Evolutionary conservation across 1,140 invertebrate species (phyloP), one percentile per base, ranked within the genome.

Genomic region (Varroa destructor): DNA sequence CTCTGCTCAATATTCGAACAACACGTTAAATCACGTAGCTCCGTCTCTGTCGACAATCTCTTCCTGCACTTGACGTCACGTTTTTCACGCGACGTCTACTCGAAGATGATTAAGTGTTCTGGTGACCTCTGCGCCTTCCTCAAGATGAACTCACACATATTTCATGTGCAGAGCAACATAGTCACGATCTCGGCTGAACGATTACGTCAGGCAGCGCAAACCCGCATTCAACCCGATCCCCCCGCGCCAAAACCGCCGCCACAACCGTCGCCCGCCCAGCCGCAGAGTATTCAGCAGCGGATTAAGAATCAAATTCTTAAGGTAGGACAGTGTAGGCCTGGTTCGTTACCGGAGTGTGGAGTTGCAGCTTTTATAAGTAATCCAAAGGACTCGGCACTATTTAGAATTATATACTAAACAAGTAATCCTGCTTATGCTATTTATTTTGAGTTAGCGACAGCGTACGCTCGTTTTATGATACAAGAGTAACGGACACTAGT

Each of bases 91-190:
- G 86, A 87, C 73, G 72, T 77, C 43, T 90, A 88, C 85, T 84
- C 86, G 75, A 84, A 86, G 74, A 86, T 91, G 80, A 92, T 93
- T 75, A 91, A 91, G 79, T 91, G 87, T 6, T 84, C 88, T 0
- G 87, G 87, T 61, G 91, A 94, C 81, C 81, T 94, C 58, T 86
- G 85, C 55, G 90, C 89, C 37, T 93, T 94, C 78, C 80, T 94
- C 2, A 89, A 90, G 80, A 86, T 95, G 81, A 90, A 91, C 78
- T 88, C 89, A 6, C 88, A 93, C 78, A 86, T 88, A 74, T 93
- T 93, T 79, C 87, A 90, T 77, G 89, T 93, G 54, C 90, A 93
- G 79, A 85, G 88, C 57, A 92, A 93, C 81, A 82, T 91, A 75
- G 90, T 93, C 74, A 89, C 88, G 43, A 78, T 93, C 73, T 79